Evolutionary conservation across 30 jellyfish, hydroid and myxozoan genomes (phyloP).

Genomic region (Pseudorhiza aurosa): DNA sequence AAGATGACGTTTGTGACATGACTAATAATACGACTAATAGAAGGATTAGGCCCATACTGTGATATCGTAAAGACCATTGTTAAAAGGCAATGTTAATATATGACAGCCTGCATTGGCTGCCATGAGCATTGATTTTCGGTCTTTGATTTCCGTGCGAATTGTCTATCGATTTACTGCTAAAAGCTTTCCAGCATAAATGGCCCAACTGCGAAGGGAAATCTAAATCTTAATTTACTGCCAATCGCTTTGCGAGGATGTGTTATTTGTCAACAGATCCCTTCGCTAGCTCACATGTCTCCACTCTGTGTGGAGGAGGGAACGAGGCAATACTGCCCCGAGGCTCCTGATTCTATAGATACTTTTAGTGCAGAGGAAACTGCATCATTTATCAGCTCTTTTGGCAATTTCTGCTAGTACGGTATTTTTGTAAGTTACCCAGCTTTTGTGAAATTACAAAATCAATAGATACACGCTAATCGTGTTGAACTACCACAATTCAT

Average conservation of each 20-base stretch:
- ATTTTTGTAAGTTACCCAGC: background rate
- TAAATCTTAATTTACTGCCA: conserved; percentile 17
- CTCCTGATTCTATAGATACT: background rate
- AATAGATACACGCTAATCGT: background rate
- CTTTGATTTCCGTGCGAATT: conserved; percentile 17
- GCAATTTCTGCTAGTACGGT: background rate
- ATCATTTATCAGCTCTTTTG: background rate
- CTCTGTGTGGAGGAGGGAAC: too few relatives aligned
- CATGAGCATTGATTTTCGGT: too few relatives aligned
- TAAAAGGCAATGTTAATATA: too few relatives aligned
- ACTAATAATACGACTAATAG: too few relatives aligned
- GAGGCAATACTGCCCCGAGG: background rate
- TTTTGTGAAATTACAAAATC: background rate
- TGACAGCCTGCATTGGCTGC: too few relatives aligned
- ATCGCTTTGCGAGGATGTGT: background rate
- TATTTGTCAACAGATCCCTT: too few relatives aligned
- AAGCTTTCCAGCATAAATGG: background rate
- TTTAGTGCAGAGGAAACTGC: background rate
- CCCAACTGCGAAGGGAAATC: conserved; percentile 10
- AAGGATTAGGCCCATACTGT: too few relatives aligned
- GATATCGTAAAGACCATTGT: too few relatives aligned
- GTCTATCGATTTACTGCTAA: conserved; percentile 7
- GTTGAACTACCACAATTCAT: background rate
- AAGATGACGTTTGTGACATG: too few relatives aligned
- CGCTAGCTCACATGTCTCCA: background rate